Evolutionary conservation across 1,140 invertebrate species (phyloP), one percentile per base, ranked within the genome.

Genomic region (Zaprionus lachaisei): DNA sequence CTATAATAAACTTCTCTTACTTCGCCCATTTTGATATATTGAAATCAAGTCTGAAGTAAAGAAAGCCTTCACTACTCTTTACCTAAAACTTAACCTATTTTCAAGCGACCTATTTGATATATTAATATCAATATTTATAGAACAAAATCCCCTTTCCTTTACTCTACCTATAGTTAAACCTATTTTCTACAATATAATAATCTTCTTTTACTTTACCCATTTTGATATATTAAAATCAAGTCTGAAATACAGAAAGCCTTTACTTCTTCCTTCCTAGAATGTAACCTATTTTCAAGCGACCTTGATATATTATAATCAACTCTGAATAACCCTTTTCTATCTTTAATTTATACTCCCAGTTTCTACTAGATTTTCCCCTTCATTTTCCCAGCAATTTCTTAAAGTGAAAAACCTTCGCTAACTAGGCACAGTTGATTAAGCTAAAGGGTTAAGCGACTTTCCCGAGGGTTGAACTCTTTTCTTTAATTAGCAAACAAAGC

Each of bases 401-500:
- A 24, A 37, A 58, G 2, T 9, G 24, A 22, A 41, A 28, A 66
- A 1, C 58, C 17, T 34, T 34, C n/a, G 5, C 34, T 4, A 66
- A 51, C 24, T 58, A 37, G 26, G 2, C 15, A 24, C 49, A 28
- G 64, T 2, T 61, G 34, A 69, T 55, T 70, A 56, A 20, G 28
- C 15, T 4, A 34, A 2, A 77, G 44, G 77, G 70, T 86, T 65
- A 64, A 31, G 26, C 1, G 3, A 71, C 15, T 17, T 44, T 37
- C 20, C 20, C 14, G 11, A 57, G 84, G 71, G 72, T 72, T 75
- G 9, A 34, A 34, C 31, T 34, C 31, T 34, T 7, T 57, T 84
- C 47, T 90, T 84, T 90, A 89, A 89, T 89, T 90, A 81, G 74
- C 75, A 73, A 72, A 89, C 84, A 89, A 89, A 81, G 81, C 44